Conservation (phyloP, 2,113 vertebrate genomes). For the Lagopus leucura region DNA sequence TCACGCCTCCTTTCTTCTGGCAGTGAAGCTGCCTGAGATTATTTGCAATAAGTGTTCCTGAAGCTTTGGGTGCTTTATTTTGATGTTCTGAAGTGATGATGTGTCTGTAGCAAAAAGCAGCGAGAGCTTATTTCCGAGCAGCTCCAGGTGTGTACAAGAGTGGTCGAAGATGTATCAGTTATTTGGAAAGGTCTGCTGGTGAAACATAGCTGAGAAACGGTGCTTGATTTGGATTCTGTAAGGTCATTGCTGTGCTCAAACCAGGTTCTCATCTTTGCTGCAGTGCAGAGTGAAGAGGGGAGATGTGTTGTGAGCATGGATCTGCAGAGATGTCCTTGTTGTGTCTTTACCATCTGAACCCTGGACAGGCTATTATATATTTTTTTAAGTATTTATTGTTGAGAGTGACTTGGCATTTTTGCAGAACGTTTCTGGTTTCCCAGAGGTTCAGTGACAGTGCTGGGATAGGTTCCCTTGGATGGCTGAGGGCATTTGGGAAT, state of each 20-base stretch:
- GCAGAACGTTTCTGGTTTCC: background rate
- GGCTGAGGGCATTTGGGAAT: background rate
- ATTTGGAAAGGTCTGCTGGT: constrained; percentile 39
- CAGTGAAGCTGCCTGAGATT: background rate
- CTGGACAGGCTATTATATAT: background rate
- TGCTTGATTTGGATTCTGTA: constrained; percentile 7
- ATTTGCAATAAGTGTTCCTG: constrained; percentile 23
- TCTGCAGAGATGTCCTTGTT: background rate
- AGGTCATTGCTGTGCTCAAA: background rate
- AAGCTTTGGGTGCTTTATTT: constrained; percentile 14
- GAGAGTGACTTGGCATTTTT: background rate
- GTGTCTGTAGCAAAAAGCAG: constrained; percentile 3
- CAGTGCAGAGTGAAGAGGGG: background rate
- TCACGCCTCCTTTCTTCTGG: background rate
- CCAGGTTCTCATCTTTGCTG: background rate
- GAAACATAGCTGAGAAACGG: background rate
- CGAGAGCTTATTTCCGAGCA: constrained; percentile 3
- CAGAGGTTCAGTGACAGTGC: background rate
- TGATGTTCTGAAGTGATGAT: background rate
- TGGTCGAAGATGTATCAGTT: background rate
- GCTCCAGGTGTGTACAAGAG: background rate
- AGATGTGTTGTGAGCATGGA: background rate
- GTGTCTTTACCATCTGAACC: background rate
- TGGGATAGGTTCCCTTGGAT: background rate
- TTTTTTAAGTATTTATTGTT: background rate